Conservation (phyloP, 2,888 invertebrate species). For the Dryobota labecula region DNA sequence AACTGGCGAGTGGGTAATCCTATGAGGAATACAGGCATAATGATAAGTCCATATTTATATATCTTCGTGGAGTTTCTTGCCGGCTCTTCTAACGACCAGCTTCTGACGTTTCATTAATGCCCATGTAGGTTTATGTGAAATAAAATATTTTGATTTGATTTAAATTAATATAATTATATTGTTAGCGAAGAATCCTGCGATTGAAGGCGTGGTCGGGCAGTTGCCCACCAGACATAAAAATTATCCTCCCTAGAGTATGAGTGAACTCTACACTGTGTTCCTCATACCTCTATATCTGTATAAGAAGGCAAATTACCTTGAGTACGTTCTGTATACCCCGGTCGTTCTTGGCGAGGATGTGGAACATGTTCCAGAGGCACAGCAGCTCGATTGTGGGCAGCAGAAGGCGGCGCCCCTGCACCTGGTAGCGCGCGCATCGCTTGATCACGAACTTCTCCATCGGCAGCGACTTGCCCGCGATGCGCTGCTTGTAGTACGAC, state of each 20-base stretch:
- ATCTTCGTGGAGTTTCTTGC: too few relatives aligned
- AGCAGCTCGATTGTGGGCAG: constrained; percentile 97
- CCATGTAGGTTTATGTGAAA: too few relatives aligned
- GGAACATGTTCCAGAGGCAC: constrained; percentile 98
- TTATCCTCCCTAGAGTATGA: too few relatives aligned
- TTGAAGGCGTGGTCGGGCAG: too few relatives aligned
- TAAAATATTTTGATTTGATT: too few relatives aligned
- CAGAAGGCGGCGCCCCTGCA: constrained; percentile 93
- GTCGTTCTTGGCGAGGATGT: constrained; percentile 93
- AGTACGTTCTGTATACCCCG: constrained; percentile 91
- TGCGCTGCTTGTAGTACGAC: constrained; percentile 95
- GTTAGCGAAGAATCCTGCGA: too few relatives aligned
- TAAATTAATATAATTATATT: too few relatives aligned
- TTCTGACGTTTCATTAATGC: too few relatives aligned
- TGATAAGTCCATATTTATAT: not conserved
- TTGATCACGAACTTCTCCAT: constrained; percentile 99
- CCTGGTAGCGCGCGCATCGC: constrained; percentile 94
- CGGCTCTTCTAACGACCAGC: too few relatives aligned
- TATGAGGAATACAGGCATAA: not conserved
- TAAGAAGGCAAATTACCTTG: constrained; percentile 80
- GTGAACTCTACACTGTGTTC: too few relatives aligned
- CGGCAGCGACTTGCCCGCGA: constrained; percentile 98
- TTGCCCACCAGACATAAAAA: too few relatives aligned
- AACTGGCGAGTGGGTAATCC: not conserved
- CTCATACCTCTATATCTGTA: too few relatives aligned